Evolutionary conservation across 2,797 vertebrate genomes (phyloP).

Genomic region (Peromyscus nudipes): DNA sequence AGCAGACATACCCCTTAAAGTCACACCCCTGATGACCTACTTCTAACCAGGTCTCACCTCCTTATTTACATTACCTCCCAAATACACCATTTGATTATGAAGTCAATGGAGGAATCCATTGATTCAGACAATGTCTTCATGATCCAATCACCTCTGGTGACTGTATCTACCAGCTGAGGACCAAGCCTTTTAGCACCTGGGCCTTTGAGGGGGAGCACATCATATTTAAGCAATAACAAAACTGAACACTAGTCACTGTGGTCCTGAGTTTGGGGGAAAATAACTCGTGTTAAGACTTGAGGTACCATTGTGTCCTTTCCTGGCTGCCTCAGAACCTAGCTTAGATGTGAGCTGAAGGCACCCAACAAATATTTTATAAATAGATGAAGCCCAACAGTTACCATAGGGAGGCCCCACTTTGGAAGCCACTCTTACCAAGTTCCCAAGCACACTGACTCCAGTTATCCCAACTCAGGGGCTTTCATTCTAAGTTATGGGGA

Average conservation of each 20-base stretch:
- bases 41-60: background rate
- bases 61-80: background rate
- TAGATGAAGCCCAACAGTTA: background rate
- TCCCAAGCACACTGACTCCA: accelerated
- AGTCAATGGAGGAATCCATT: background rate
- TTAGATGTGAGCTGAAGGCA: background rate
- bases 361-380: background rate
- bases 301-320: background rate
- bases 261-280: background rate
- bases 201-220: background rate
- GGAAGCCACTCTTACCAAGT: background rate
- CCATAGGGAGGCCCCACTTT: background rate
- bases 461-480: background rate
- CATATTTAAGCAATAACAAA: background rate
- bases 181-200: background rate
- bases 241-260: background rate
- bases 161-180: background rate
- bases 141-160: background rate
- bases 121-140: background rate
- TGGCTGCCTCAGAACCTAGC: background rate
- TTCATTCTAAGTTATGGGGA: background rate
- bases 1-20: background rate
- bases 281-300: background rate
- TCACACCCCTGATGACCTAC: background rate
- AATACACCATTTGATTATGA: background rate